Evolutionary conservation across 2,797 vertebrate species (phyloP).

Genomic region (Tangara arthus): DNA sequence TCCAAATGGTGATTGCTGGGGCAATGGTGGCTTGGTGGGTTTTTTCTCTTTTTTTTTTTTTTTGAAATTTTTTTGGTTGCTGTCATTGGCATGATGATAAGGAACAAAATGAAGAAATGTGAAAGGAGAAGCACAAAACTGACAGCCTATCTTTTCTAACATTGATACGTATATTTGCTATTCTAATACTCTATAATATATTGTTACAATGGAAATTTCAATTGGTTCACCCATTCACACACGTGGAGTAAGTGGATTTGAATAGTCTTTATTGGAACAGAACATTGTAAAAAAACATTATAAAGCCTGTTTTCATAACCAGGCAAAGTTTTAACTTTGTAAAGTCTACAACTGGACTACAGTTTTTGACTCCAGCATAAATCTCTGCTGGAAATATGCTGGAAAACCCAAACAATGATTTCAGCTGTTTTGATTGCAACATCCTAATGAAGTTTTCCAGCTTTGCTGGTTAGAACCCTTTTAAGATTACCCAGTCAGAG

Average conservation of each 20-base stretch:
- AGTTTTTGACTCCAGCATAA: background rate
- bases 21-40: background rate
- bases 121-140: background rate
- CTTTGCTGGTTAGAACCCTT: background rate
- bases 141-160: background rate
- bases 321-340: background rate
- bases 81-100: background rate
- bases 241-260: background rate
- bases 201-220: background rate
- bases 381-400: background rate
- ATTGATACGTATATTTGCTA: background rate
- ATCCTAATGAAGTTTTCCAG: background rate
- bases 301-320: background rate
- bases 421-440: background rate
- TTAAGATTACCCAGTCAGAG: background rate
- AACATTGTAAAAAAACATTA: background rate
- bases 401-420: background rate
- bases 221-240: background rate
- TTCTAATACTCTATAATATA: background rate
- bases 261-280: background rate
- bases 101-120: background rate
- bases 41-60: background rate
- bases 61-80: background rate
- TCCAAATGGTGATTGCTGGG: slow-evolving; percentile 40
- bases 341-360: background rate